Base-by-base conservation (phyloP, 2,888 invertebrate genomes). In the Noctua janthina region DNA sequence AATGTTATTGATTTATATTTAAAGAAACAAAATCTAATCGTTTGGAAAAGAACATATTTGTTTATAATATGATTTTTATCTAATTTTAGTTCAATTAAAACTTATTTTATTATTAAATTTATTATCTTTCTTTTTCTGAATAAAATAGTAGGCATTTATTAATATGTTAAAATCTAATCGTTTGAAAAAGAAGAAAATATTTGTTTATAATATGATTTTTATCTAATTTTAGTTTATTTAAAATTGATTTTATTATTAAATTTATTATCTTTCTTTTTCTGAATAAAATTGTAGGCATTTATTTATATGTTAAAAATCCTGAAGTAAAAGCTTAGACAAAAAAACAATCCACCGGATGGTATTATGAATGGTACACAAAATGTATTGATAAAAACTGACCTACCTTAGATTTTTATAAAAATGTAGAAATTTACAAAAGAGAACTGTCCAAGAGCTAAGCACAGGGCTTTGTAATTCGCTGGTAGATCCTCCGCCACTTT, bases 361-460 rank as follows among this genome's bases (percentile, higher is more conserved):
- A n/a, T 13, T n/a, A n/a, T 43, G 23, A 66, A 67, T n/a, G 23
- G 10, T 29, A 46, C n/a, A 68, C 46, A 17, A 67, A 68, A 76
- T 6, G 1, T 39, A 35, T 62, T 49, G 3, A 17, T 8, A 70
- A 69, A 43, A 68, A 76, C 29, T 74, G n/a, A 86, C 90, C 78
- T 91, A 92, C 92, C 92, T 92, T 87, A 82, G 11, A 46, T 81
- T 76, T 81, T 81, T 51, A 70, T 46, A 56, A 73, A 79, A 68
- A 68, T 15, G 17, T 10, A 17, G 1, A 15, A 67, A 67, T 67
- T 79, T 56, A 75, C 49, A 78, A 76, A 72, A 74, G 77, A 82
- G 86, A 76, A 87, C 90, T 85, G 83, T 84, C 87, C 87, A 79
- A 85, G 78, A 87, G 81, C 88, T 88, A 87, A 39, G 83, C 86